Percentiles rank a stretch among this genome's conserved stretches.
phyloP scores from a whole-genome alignment of 2,888 invertebrate species.

The Maniola hyperantus region DNA sequence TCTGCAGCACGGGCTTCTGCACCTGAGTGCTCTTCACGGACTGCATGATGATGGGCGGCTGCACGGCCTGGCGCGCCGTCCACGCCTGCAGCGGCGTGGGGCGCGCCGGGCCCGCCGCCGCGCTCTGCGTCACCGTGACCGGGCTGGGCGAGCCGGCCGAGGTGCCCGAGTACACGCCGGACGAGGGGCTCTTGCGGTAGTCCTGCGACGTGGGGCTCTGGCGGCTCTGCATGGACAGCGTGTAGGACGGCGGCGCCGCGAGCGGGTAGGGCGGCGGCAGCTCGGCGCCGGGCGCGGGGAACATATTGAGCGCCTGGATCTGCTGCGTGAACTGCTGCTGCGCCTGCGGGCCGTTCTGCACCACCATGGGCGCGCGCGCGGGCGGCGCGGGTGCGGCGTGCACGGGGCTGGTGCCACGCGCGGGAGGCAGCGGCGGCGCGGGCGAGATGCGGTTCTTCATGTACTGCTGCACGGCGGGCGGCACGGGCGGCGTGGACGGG shows the following conservation, averaged over 20 bases:
- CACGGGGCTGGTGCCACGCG: constrained; percentile 89
- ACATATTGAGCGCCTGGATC: constrained; percentile 92
- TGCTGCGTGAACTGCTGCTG: constrained; percentile 94
- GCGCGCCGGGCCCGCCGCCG: constrained; percentile 86
- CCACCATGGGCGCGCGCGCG: constrained; percentile 89
- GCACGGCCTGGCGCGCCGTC: constrained; percentile 93
- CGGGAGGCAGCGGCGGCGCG: constrained; percentile 84
- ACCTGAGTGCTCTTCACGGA: constrained; percentile 98
- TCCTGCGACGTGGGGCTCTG: constrained; percentile 93
- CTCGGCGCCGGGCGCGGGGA: constrained; percentile 84
- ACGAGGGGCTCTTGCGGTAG: constrained; percentile 92
- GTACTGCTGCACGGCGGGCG: constrained; percentile 82
- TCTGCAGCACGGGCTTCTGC: constrained; percentile 96
- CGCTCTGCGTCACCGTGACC: constrained; percentile 86
- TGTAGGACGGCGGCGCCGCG: constrained; percentile 90
- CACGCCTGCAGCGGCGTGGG: constrained; percentile 93
- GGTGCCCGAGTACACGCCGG: constrained; percentile 92
- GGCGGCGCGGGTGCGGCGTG: constrained; percentile 81
- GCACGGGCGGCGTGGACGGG: constrained; percentile 86
- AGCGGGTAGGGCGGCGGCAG: constrained; percentile 88
- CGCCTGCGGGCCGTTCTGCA: constrained; percentile 90
- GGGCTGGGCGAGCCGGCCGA: constrained; percentile 93
- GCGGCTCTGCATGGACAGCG: constrained; percentile 92
- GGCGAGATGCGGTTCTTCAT: constrained; percentile 84
- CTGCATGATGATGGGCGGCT: constrained; percentile 97